These are phyloP conservation scores for Smittia sp. DNA, from an alignment of 2,888 invertebrate species.

Conservation along the genomic window DNA sequence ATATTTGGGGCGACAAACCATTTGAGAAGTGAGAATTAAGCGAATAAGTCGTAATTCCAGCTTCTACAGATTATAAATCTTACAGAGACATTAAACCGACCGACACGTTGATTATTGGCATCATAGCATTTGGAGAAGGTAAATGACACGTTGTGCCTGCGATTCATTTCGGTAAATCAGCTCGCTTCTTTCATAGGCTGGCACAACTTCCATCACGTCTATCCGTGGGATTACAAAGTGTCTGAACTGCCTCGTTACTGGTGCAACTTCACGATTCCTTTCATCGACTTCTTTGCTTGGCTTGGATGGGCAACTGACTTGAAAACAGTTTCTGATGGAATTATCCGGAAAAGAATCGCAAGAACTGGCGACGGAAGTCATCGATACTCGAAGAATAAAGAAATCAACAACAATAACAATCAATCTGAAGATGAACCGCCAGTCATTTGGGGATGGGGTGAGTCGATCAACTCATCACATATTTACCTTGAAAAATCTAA, in stretches of 20 bases:
- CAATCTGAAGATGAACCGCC: constrained; percentile 60
- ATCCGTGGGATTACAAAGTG: constrained; percentile 66
- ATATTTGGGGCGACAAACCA: constrained; percentile 10
- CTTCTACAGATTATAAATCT: not conserved
- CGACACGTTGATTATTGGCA: constrained; percentile 59
- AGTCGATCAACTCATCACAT: not conserved
- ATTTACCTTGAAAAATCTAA: not conserved
- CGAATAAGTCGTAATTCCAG: no score
- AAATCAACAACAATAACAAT: constrained; percentile 49
- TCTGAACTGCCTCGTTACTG: constrained; percentile 56
- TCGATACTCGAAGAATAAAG: not conserved
- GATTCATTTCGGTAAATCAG: not conserved
- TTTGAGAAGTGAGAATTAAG: constrained; percentile 50
- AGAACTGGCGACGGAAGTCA: constrained; percentile 38
- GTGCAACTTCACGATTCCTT: constrained; percentile 53
- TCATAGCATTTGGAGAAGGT: constrained; percentile 21
- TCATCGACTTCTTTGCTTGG: constrained; percentile 47
- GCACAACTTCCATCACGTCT: constrained; percentile 57
- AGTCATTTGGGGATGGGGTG: constrained; percentile 59
- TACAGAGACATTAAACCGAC: constrained; percentile 65
- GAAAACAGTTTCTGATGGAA: constrained; percentile 40
- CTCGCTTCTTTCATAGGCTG: constrained; percentile 19
- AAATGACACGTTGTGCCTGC: no score
- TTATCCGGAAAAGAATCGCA: constrained; percentile 55
- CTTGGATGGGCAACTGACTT: constrained; percentile 36